phyloP scores from a whole-genome alignment of 1,140 invertebrate species.

The Tyrophagus putrescentiae region DNA sequence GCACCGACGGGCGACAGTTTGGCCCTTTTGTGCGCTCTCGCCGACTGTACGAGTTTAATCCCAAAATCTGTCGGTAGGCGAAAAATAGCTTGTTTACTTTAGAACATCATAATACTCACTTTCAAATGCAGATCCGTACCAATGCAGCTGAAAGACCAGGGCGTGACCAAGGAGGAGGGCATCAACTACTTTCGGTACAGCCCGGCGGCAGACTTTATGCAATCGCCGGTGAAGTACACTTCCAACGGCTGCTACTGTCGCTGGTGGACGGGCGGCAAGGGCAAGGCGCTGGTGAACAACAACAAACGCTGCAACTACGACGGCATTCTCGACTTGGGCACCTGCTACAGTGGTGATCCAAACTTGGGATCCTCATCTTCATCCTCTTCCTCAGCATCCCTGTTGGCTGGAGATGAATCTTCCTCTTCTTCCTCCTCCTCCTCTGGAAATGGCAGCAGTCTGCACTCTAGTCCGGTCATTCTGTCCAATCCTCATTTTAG shows the following conservation, averaged over 20 bases:
- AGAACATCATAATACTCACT: background rate
- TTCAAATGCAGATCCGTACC: slow-evolving; percentile 9
- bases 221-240: background rate
- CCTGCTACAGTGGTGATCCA: slow-evolving; percentile 9
- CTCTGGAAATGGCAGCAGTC: too few relatives aligned
- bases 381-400: too few relatives aligned
- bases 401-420: too few relatives aligned
- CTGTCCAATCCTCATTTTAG: slow-evolving; percentile 18
- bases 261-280: background rate
- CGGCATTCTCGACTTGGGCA: slow-evolving; percentile 10
- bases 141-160: background rate
- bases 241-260: slow-evolving; percentile 13
- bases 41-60: slow-evolving; percentile 10
- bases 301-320: slow-evolving; percentile 9
- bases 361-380: too few relatives aligned
- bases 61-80: slow-evolving; percentile 9
- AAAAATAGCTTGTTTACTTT: background rate
- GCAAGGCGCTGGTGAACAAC: background rate
- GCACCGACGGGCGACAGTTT: slow-evolving; percentile 21
- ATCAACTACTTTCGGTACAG: background rate
- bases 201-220: slow-evolving; percentile 1
- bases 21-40: background rate
- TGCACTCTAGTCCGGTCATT: slow-evolving; percentile 5
- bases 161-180: background rate
- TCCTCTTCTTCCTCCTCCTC: too few relatives aligned